A percentile compares a stretch with the other conserved stretches of the same genome.
phyloP scores from a whole-genome alignment of 1,140 invertebrate species.

The Riptortus pedestris region DNA sequence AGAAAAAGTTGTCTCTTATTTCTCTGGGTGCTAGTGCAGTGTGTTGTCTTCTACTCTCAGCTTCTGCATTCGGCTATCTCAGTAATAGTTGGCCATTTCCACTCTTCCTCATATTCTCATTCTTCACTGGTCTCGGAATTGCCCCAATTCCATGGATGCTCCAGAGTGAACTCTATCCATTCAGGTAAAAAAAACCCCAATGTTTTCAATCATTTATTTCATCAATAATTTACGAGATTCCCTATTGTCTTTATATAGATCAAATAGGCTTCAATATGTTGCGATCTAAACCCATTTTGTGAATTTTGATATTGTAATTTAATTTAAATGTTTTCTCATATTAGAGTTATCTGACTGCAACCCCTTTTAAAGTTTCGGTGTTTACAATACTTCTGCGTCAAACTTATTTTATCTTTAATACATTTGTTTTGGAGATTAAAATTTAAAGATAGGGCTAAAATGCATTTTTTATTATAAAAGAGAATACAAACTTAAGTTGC shows the following conservation, averaged over 20 bases:
- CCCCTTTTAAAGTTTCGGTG: too few species aligned
- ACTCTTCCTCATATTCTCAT: slow-evolving; percentile 29
- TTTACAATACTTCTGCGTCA: too few species aligned
- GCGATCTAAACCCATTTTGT: too few species aligned
- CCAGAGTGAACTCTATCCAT: slow-evolving; percentile 31
- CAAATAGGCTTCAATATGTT: neutral
- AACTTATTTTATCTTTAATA: too few species aligned
- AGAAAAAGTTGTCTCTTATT: slow-evolving; percentile 34
- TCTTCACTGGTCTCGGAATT: slow-evolving; percentile 29
- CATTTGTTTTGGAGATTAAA: too few species aligned
- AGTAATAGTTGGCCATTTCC: slow-evolving; percentile 24
- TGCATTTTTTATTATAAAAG: too few species aligned
- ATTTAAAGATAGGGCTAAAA: too few species aligned
- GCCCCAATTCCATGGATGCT: slow-evolving; percentile 32
- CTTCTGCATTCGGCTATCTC: slow-evolving; percentile 12
- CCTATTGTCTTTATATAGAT: neutral
- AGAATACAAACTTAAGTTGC: too few species aligned
- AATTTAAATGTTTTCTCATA: too few species aligned
- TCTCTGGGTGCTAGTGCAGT: slow-evolving; percentile 33
- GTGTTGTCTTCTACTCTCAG: slow-evolving; percentile 26
- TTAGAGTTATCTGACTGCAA: too few species aligned
- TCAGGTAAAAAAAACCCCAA: slow-evolving; percentile 29
- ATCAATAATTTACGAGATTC: neutral
- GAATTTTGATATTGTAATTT: too few species aligned
- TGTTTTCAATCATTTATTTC: neutral